Evolutionary conservation across 2,113 vertebrate species (phyloP).

Genomic region (Cisticola juncidis): DNA sequence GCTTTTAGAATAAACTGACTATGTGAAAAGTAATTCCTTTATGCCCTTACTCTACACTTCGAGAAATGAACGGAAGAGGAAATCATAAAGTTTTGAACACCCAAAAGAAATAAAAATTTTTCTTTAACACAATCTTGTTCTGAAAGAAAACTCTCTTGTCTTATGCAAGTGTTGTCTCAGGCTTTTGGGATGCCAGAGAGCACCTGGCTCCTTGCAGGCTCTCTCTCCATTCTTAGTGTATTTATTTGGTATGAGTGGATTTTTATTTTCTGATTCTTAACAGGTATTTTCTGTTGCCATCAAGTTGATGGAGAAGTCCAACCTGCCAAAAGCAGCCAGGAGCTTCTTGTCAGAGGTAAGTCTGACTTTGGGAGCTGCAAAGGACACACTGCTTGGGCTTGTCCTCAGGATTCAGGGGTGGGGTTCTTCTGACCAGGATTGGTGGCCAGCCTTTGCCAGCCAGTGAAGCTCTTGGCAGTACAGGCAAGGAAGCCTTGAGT

Average conservation of each 20-base stretch:
- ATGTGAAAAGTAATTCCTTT: background rate
- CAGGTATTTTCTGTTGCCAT: background rate
- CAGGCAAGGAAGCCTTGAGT: background rate
- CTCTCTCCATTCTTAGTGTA: background rate
- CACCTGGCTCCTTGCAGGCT: background rate
- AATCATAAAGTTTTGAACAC: background rate
- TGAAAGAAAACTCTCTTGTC: background rate
- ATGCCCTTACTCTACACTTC: background rate
- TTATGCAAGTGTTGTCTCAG: background rate
- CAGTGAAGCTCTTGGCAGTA: background rate
- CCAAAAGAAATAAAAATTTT: background rate
- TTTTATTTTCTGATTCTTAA: background rate
- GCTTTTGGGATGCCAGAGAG: background rate
- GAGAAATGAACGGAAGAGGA: background rate
- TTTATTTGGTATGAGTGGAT: background rate
- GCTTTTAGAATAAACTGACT: slow-evolving; percentile 26
- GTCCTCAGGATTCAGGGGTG: background rate
- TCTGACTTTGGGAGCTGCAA: background rate
- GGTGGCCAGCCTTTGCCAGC: background rate
- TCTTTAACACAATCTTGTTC: background rate
- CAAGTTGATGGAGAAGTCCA: background rate
- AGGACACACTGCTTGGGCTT: background rate
- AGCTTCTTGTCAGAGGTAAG: background rate
- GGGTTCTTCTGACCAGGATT: background rate
- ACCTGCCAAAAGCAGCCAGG: background rate